Evolutionary conservation across 2,113 vertebrate species (phyloP).

Genomic region (Zapus hudsonius): DNA sequence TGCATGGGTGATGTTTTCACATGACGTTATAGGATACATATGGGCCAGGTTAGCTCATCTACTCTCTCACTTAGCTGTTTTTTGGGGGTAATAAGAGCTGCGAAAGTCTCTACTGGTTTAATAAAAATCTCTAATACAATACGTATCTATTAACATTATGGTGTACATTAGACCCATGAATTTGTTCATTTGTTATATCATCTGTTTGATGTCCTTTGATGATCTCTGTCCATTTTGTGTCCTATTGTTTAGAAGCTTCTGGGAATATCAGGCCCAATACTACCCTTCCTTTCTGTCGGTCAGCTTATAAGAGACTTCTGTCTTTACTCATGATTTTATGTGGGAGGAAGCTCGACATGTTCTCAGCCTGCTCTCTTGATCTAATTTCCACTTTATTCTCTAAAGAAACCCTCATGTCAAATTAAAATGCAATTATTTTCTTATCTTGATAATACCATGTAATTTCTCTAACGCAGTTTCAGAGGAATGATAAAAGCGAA

Average conservation of each 20-base stretch:
- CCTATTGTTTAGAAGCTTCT: background rate
- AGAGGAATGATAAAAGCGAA: slow-evolving; percentile 73
- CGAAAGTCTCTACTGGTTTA: background rate
- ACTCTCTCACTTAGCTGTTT: too few species aligned
- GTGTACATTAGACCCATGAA: background rate
- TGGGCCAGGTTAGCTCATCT: background rate
- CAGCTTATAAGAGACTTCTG: background rate
- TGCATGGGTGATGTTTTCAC: too few species aligned
- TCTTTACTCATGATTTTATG: slow-evolving; percentile 24
- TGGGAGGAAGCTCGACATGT: slow-evolving; percentile 17
- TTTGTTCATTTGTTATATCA: background rate
- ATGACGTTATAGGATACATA: background rate
- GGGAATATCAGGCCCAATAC: background rate
- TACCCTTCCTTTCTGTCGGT: background rate
- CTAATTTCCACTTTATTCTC: slow-evolving; percentile 67
- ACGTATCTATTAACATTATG: background rate
- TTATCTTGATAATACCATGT: slow-evolving; percentile 75
- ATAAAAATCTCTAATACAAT: background rate
- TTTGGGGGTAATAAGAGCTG: too few species aligned
- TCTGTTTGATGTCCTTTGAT: background rate
- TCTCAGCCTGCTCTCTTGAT: slow-evolving; percentile 56
- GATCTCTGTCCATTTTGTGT: background rate
- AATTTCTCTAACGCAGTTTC: slow-evolving; percentile 73
- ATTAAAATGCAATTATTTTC: slow-evolving; percentile 80
- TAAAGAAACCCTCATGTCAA: slow-evolving; percentile 75